Percentiles rank a stretch among this genome's conserved stretches.
phyloP scores from a whole-genome alignment of 2,888 invertebrate species.

The Minunthozetes semirufus region DNA sequence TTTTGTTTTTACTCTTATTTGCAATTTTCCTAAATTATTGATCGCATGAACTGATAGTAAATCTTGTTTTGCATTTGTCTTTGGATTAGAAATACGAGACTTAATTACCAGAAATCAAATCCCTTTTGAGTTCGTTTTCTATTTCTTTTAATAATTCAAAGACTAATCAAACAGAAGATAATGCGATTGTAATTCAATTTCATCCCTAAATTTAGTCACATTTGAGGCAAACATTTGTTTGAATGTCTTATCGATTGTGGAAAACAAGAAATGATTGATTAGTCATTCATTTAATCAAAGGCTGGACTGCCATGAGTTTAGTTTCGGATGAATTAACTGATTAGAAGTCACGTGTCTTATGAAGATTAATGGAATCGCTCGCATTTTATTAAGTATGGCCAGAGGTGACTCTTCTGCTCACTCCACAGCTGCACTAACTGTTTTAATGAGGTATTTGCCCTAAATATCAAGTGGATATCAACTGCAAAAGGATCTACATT shows the following conservation, averaged over 20 bases:
- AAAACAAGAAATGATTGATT: conserved; percentile 6
- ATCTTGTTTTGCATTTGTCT: not conserved
- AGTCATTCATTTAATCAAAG: not conserved
- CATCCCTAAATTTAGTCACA: not conserved
- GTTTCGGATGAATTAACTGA: not conserved
- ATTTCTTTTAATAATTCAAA: not conserved
- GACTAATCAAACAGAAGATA: not conserved
- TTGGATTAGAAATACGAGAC: not conserved
- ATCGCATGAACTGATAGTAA: not conserved
- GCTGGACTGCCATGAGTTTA: not conserved
- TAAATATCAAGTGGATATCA: too few species aligned
- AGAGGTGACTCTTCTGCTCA: not conserved
- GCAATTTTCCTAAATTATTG: not conserved
- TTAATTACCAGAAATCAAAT: not conserved
- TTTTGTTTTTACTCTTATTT: too few species aligned
- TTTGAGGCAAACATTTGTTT: not conserved
- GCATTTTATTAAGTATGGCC: not conserved
- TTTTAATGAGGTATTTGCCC: too few species aligned
- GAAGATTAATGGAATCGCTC: not conserved
- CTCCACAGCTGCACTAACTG: too few species aligned
- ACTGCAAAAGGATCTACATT: too few species aligned
- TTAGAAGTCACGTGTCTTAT: not conserved
- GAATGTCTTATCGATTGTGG: not conserved
- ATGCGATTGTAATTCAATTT: not conserved
- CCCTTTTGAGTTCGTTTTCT: too few species aligned